A percentile compares a stretch with the other conserved stretches of the same genome.
phyloP scores from a whole-genome alignment of 2,113 vertebrate species.

The Gambusia holbrooki region DNA sequence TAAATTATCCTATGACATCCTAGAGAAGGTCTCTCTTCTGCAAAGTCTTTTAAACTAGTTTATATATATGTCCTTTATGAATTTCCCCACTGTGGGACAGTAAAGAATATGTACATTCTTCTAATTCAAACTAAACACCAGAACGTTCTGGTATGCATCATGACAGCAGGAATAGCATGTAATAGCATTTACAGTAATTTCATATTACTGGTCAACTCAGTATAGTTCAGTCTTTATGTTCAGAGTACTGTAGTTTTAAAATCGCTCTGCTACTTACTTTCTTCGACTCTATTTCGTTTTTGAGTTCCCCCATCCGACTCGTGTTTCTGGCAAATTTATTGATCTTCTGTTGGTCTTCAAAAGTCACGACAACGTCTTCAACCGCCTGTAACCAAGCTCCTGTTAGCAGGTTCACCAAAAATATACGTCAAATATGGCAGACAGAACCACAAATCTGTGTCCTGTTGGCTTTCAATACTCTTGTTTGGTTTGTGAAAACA shows the following conservation, averaged over 20 bases:
- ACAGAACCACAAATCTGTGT: too few relatives aligned
- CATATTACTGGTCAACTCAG: background rate
- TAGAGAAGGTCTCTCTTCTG: too few relatives aligned
- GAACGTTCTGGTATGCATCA: too few relatives aligned
- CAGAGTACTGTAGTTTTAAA: background rate
- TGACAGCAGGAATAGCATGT: too few relatives aligned
- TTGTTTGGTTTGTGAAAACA: background rate
- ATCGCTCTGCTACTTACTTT: constrained; percentile 80
- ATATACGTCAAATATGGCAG: background rate
- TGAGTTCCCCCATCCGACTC: constrained; percentile 92
- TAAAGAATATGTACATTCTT: too few relatives aligned
- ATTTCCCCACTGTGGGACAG: too few relatives aligned
- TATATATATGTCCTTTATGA: too few relatives aligned
- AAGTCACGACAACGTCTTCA: constrained; percentile 96
- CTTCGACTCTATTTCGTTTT: constrained; percentile 94
- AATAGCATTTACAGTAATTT: too few relatives aligned
- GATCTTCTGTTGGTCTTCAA: constrained; percentile 98
- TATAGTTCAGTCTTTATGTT: background rate
- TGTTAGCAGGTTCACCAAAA: background rate
- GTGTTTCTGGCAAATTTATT: constrained; percentile 98
- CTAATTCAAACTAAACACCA: too few relatives aligned
- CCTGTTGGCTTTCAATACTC: background rate
- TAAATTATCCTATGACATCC: too few relatives aligned
- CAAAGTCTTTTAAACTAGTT: too few relatives aligned
- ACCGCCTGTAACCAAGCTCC: constrained; percentile 81